Base-by-base conservation (phyloP, 2,113 vertebrate species). In the Peromyscus leucopus region DNA sequence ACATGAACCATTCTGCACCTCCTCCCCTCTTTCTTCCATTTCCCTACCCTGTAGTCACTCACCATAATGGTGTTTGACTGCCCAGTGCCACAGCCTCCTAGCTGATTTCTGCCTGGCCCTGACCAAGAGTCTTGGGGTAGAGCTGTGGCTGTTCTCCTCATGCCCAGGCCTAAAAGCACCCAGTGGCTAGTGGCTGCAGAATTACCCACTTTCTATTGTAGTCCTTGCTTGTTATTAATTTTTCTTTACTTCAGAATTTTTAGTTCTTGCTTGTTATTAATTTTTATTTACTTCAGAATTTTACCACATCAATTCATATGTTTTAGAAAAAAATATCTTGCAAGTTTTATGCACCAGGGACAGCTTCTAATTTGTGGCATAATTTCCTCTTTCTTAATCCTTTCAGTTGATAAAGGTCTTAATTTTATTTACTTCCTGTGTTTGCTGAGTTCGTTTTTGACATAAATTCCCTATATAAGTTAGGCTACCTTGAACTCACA, bases 261-360 rank as follows among this genome's bases (percentile, higher is more conserved):
- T 89, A 93, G 48, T 51, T 1, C 48, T 51, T 51, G 48, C 48
- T 51, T 51, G 48, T 57, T 59, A 59, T 19, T 59, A 59, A 59
- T 67, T 67, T 87, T 78, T 0, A 28, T 48, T 92, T 84, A 51
- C 80, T 93, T 82, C 33, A 91, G 48, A 75, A 82, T 80, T 57
- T 80, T 89, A 91, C 39, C 28, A 36, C 7, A 63, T 39, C 10
- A 63, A 78, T 82, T 84, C 57, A 39, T 71, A 13, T 42, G 61
- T 63, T 90, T 17, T 46, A 91, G 51, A 71, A 71, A 95, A 75
- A 42, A 33, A n/a, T 17, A 2, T 78, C 59, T 93, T 78, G n/a
- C 46, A 93, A 79, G 39, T 61, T 95, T 93, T 59, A 76, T 46
- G 5, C 86, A 39, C 33, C 36, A 88, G 83, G 90, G 93, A 63